phyloP scores from a whole-genome alignment of 2,113 vertebrate species.

The Zosterops borbonicus region DNA sequence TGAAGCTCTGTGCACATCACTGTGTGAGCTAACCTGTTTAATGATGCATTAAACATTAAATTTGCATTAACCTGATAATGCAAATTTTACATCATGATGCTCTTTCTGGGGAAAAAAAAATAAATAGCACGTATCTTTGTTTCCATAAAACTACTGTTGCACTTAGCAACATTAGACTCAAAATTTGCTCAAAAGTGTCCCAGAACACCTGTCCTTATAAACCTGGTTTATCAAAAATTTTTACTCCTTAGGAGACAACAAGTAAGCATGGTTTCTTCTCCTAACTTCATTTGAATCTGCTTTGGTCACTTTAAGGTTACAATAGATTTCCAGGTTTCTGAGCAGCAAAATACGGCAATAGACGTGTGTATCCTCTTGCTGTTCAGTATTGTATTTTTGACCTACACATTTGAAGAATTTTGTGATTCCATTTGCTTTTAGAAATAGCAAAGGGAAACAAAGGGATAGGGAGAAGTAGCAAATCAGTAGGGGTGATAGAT shows the following conservation, averaged over 20 bases:
- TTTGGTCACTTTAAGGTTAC: not conserved
- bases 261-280: not conserved
- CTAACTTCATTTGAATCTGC: not conserved
- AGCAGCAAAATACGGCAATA: not conserved
- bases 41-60: not conserved
- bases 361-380: not conserved
- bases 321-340: not conserved
- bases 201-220: not conserved
- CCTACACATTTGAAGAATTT: not conserved
- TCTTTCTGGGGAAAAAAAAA: not conserved
- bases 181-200: not conserved
- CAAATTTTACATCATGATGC: not conserved
- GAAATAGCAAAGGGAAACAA: not conserved
- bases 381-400: not conserved
- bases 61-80: not conserved
- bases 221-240: not conserved
- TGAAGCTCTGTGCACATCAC: not conserved
- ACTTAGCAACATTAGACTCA: not conserved
- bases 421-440: not conserved
- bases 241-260: not conserved
- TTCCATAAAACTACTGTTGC: not conserved
- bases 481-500: not conserved
- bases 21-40: not conserved
- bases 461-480: not conserved
- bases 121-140: not conserved